phyloP scores from a whole-genome alignment of 2,888 invertebrate species.

The Miltochrista miniata region DNA sequence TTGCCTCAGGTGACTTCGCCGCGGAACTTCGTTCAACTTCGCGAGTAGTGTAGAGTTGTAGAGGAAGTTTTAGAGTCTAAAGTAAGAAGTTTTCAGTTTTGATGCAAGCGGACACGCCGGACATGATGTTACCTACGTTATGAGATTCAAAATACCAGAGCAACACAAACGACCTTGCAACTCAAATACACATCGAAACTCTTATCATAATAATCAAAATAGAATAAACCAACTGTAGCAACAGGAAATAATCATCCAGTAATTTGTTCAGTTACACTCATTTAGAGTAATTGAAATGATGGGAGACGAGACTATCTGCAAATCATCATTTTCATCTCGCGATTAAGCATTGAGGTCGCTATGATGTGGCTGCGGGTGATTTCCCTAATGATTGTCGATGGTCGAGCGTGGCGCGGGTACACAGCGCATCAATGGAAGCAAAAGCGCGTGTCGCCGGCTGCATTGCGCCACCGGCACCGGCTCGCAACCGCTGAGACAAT shows the following conservation, averaged over 20 bases:
- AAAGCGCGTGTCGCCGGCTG: constrained; percentile 75
- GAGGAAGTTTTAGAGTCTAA: too few relatives aligned
- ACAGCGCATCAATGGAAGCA: constrained; percentile 73
- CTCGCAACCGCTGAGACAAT: constrained; percentile 54
- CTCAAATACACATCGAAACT: constrained; percentile 43
- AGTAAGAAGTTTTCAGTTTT: too few relatives aligned
- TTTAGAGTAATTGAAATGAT: constrained; percentile 69
- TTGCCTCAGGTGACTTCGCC: too few relatives aligned
- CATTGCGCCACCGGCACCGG: constrained; percentile 56
- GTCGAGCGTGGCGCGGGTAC: constrained; percentile 30
- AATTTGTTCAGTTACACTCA: constrained; percentile 64
- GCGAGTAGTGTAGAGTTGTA: too few relatives aligned
- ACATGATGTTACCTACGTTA: too few relatives aligned
- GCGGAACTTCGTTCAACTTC: too few relatives aligned
- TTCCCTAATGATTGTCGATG: constrained; percentile 58
- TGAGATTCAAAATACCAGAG: background rate
- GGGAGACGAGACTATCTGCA: constrained; percentile 55
- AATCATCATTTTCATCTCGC: constrained; percentile 72
- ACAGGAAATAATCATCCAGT: constrained; percentile 76
- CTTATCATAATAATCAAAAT: constrained; percentile 55
- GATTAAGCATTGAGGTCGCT: constrained; percentile 75
- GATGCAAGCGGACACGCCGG: too few relatives aligned
- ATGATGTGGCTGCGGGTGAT: constrained; percentile 61
- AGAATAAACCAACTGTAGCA: constrained; percentile 57
- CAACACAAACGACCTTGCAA: constrained; percentile 53